Percentiles rank a stretch among this genome's conserved stretches.
Evolutionary conservation across 2,113 vertebrate species (phyloP).

Genomic region (Acrocephalus kingi): DNA sequence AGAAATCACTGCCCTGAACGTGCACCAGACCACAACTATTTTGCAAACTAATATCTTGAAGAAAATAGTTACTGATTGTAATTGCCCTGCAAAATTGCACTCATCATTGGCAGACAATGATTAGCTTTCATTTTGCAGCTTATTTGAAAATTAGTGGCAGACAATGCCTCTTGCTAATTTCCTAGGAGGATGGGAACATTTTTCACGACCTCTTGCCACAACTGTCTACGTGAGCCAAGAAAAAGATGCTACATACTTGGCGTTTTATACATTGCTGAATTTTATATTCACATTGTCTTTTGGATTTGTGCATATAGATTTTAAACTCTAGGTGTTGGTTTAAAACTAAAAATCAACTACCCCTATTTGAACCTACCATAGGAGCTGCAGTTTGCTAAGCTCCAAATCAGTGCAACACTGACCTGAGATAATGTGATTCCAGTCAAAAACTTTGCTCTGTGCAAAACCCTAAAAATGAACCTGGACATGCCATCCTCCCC

Average conservation of each 20-base stretch:
- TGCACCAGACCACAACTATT: neutral
- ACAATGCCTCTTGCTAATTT: neutral
- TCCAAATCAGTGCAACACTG: neutral
- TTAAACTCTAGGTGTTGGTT: neutral
- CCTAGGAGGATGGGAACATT: neutral
- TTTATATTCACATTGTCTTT: neutral
- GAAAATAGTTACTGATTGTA: constrained; percentile 24
- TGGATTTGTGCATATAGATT: neutral
- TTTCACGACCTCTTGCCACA: neutral
- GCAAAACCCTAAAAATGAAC: neutral
- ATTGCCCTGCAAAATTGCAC: neutral
- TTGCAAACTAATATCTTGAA: constrained; percentile 22
- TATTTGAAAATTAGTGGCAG: constrained; percentile 12
- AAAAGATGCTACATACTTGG: neutral
- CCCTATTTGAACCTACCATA: neutral
- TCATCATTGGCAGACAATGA: neutral
- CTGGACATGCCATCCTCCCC: neutral
- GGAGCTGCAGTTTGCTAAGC: neutral
- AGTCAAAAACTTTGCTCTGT: neutral
- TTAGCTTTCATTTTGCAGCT: neutral
- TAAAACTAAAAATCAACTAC: neutral
- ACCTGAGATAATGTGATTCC: neutral
- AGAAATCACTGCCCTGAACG: neutral
- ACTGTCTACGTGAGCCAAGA: neutral
- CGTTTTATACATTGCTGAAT: neutral